A percentile compares a stretch with the other conserved stretches of the same genome.
Evolutionary conservation across 2,797 vertebrate genomes (phyloP).

Genomic region (Parauchenoglanis punctatus): DNA sequence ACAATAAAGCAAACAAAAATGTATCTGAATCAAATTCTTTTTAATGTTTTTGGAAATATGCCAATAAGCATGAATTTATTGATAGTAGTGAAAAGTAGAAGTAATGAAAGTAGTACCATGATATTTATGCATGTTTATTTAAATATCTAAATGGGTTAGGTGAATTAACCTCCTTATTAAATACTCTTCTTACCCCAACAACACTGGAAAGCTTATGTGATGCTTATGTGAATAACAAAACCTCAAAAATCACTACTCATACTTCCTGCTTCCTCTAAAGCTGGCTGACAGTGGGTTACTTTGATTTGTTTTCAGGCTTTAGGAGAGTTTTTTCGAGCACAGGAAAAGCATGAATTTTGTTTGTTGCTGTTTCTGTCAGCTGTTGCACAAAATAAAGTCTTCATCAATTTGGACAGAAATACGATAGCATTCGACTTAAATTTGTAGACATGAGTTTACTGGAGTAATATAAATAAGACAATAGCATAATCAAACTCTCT

Average conservation of each 20-base stretch:
- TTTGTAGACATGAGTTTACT: not conserved
- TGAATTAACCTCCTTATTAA: not conserved
- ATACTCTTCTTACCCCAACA: not conserved
- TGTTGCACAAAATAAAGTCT: not conserved
- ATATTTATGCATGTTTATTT: not conserved
- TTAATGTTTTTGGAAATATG: not conserved
- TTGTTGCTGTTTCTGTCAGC: not conserved
- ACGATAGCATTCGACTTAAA: not conserved
- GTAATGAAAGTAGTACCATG: not conserved
- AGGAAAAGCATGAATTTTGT: not conserved
- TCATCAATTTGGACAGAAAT: constrained; percentile 2
- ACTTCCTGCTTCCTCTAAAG: not conserved
- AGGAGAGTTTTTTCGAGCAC: not conserved
- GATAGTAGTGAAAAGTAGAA: not conserved
- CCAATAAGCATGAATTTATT: not conserved
- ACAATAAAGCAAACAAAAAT: not conserved
- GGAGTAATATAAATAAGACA: not conserved
- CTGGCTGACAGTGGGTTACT: not conserved
- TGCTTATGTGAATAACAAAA: not conserved
- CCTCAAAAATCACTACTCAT: not conserved
- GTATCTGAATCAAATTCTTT: not conserved
- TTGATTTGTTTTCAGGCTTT: constrained; percentile 1
- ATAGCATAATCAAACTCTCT: not conserved
- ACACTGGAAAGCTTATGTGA: not conserved
- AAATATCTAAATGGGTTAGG: not conserved